Conservation (phyloP, 1,140 invertebrate genomes). For the Caenorhabditis tropicalis region DNA sequence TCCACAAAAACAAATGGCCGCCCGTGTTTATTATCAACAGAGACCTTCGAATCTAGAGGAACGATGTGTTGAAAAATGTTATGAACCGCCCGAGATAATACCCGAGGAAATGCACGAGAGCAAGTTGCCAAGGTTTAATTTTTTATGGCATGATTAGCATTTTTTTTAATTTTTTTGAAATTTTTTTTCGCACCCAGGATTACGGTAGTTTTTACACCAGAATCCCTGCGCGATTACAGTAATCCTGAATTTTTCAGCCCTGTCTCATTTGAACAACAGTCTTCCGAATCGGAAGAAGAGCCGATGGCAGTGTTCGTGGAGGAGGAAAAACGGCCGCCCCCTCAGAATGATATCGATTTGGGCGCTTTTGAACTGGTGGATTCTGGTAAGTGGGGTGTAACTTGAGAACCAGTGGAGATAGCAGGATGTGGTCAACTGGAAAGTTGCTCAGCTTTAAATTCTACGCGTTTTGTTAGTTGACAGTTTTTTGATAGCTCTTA, state of each 20-base stretch:
- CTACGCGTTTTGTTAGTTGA: too few species aligned
- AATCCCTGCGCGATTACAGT: too few species aligned
- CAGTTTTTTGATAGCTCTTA: too few species aligned
- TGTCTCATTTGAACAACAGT: slow-evolving; percentile 45
- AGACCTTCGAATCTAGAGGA: background rate
- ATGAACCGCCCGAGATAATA: slow-evolving; percentile 1
- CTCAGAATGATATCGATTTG: slow-evolving; percentile 67
- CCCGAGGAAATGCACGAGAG: slow-evolving; percentile 17
- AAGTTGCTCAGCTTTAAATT: too few species aligned
- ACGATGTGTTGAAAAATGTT: background rate
- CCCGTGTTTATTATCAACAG: background rate
- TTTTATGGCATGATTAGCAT: background rate
- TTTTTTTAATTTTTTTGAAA: too few species aligned
- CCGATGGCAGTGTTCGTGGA: slow-evolving; percentile 44
- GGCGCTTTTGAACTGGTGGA: slow-evolving; percentile 71
- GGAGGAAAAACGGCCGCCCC: background rate
- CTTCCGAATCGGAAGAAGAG: slow-evolving; percentile 53
- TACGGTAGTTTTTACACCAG: too few species aligned
- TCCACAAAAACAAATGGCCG: background rate
- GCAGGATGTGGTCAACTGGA: too few species aligned
- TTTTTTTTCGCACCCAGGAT: background rate
- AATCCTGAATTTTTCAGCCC: too few species aligned
- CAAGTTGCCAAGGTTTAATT: background rate
- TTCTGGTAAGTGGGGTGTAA: slow-evolving; percentile 57
- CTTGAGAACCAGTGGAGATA: too few species aligned